phyloP scores from a whole-genome alignment of 2,113 vertebrate species.

The Melanerpes aurifrons region DNA sequence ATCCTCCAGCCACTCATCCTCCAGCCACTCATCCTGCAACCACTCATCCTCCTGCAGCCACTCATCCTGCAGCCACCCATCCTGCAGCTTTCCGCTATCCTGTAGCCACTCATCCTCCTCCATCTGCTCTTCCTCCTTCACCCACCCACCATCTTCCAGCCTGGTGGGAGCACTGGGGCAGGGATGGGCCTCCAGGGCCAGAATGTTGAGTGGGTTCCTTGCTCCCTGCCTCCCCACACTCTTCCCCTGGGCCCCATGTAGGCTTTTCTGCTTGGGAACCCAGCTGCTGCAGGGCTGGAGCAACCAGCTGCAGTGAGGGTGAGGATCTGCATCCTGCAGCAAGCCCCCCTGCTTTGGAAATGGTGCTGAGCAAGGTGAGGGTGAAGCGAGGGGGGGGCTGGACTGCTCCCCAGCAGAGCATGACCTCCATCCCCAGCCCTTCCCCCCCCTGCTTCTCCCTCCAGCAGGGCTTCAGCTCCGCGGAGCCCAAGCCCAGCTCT shows the following conservation, averaged over 20 bases:
- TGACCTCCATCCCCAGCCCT: neutral
- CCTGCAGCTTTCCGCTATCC: too few relatives aligned
- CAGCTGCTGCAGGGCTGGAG: neutral
- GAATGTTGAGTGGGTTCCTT: neutral
- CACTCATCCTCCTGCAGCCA: too few relatives aligned
- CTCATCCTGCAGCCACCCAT: too few relatives aligned
- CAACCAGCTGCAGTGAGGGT: neutral
- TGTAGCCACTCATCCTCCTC: too few relatives aligned
- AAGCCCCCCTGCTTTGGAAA: neutral
- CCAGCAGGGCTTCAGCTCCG: neutral
- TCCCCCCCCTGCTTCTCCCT: too few relatives aligned
- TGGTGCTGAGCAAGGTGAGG: neutral
- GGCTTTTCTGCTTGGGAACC: neutral
- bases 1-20: too few relatives aligned
- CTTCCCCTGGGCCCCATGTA: neutral
- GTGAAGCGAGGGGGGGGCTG: too few relatives aligned
- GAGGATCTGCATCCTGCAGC: neutral
- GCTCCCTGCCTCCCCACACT: neutral
- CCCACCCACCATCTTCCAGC: neutral
- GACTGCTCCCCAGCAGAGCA: too few relatives aligned
- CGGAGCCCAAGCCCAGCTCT: neutral
- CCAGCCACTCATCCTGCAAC: too few relatives aligned
- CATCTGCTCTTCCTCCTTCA: too few relatives aligned
- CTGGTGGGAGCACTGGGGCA: neutral
- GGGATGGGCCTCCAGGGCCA: neutral